These are phyloP conservation scores for Microplitis deprimator DNA, from an alignment of 2,888 invertebrate species.

Conservation along the genomic window DNA sequence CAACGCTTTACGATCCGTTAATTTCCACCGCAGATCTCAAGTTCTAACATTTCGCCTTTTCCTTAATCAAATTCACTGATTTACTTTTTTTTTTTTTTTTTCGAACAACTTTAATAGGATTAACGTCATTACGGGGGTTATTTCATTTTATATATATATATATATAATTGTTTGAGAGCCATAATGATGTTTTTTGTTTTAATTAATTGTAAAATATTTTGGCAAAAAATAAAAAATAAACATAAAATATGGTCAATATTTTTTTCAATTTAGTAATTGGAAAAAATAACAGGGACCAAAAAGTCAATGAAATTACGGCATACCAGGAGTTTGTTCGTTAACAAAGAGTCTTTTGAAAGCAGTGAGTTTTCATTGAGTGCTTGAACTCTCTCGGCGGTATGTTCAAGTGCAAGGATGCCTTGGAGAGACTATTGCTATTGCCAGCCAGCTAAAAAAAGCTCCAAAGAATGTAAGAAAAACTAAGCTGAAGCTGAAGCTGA, in stretches of 20 bases:
- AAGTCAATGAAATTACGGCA: background rate
- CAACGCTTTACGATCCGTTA: constrained; percentile 26
- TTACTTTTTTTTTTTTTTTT: background rate
- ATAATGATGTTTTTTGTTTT: background rate
- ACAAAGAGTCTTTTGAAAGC: constrained; percentile 36
- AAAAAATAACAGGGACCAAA: background rate
- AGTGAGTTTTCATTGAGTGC: constrained; percentile 29
- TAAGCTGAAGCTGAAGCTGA: background rate
- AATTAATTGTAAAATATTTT: background rate
- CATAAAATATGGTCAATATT: background rate
- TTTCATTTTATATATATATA: too few relatives aligned
- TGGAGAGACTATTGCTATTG: constrained; percentile 10
- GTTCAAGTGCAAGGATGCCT: constrained; percentile 33
- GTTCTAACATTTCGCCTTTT: constrained; percentile 26
- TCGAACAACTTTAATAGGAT: too few relatives aligned
- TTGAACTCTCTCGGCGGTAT: constrained; percentile 35
- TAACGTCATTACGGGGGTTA: too few relatives aligned
- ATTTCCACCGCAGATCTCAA: constrained; percentile 16
- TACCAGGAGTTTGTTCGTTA: constrained; percentile 31
- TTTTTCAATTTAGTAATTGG: background rate
- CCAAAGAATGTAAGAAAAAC: constrained; percentile 12
- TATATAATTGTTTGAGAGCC: too few relatives aligned
- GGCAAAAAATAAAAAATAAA: background rate
- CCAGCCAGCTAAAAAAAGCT: constrained; percentile 10
- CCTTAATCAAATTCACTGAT: constrained; percentile 23